Base-by-base conservation (phyloP, 2,888 invertebrate species). In the Schrankia costaestrigalis region DNA sequence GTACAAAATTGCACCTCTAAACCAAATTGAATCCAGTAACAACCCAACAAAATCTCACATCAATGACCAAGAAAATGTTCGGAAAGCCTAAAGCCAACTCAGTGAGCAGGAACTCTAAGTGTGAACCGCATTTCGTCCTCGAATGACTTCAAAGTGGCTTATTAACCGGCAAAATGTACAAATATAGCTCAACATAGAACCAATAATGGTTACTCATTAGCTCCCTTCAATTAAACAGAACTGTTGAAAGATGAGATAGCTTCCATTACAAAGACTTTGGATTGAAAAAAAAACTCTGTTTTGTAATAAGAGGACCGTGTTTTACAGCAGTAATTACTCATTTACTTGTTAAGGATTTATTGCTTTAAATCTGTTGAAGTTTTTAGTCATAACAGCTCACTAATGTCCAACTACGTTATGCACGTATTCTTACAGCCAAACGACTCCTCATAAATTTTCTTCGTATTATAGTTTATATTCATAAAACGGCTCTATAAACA, bases 131-230 rank as follows among this genome's bases (percentile, higher is more conserved):
- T 11, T 26, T 31, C 40, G 14, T 32, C 35, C 32, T 47, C 37
- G 11, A 11, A 33, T 35, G 43, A 63, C 53, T 60, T 63, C 64
- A 64, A 64, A 66, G 67, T 43, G 50, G 50, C 45, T 57, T 56
- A 52, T 54, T 50, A 54, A 42, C 38, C 48, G 37, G 43, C 46
- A 48, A 61, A 58, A 31, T 49, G 38, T 40, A 38, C 25, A 15
- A 5, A 37, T 44, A 40, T 44, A 44, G n/a, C n/a, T n/a, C n/a
- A 53, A 5, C 42, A 52, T 46, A 44, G 22, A 38, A 40, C 32
- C 46, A 53, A 58, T 62, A 68, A 66, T 65, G 56, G 56, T 54
- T 62, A 52, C 50, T 60, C 63, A 66, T 71, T 65, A 69, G 46
- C 54, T 54, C 35, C 43, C 54, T 59, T 60, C 56, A 63, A 66